A percentile compares a stretch with the other conserved stretches of the same genome.
phyloP scores from a whole-genome alignment of 1,140 invertebrate species.

The Dufourea novaeangliae region DNA sequence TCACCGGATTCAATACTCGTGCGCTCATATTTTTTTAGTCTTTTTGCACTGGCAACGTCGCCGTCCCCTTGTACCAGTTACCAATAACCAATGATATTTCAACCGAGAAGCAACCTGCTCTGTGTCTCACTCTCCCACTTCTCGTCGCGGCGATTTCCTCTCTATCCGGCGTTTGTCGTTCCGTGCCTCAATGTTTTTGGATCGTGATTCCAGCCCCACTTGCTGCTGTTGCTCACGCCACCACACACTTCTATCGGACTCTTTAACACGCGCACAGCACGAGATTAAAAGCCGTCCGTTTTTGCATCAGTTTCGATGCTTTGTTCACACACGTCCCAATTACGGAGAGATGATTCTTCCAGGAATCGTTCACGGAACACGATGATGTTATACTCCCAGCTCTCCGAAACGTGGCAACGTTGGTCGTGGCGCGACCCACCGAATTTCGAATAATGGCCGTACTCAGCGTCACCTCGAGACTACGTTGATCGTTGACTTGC shows the following conservation, averaged over 20 bases:
- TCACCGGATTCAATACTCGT: conserved; percentile 80
- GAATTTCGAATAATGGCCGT: conserved; percentile 70
- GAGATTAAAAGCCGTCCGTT: conserved; percentile 1
- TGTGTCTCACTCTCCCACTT: not conserved
- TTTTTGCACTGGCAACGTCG: conserved; percentile 47
- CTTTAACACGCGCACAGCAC: conserved; percentile 13
- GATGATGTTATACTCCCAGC: conserved; percentile 64
- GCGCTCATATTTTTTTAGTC: conserved; percentile 79
- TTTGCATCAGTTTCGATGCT: conserved; percentile 17
- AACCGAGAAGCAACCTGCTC: conserved; percentile 7
- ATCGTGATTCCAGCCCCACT: too few species aligned
- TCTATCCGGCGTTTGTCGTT: not conserved
- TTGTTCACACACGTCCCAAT: conserved; percentile 35
- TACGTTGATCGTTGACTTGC: conserved; percentile 26
- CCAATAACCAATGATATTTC: not conserved
- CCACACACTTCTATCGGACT: not conserved
- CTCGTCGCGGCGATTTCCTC: not conserved
- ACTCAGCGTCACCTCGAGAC: conserved; percentile 22
- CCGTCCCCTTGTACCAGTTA: conserved; percentile 7
- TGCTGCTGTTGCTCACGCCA: not conserved
- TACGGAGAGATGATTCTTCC: conserved; percentile 56
- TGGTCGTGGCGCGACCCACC: conserved; percentile 60
- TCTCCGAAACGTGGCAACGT: conserved; percentile 53
- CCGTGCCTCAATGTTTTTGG: not conserved
- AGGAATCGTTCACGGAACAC: conserved; percentile 56